Base-by-base conservation (phyloP, 2,797 vertebrate species). In the Numenius phaeopus region DNA sequence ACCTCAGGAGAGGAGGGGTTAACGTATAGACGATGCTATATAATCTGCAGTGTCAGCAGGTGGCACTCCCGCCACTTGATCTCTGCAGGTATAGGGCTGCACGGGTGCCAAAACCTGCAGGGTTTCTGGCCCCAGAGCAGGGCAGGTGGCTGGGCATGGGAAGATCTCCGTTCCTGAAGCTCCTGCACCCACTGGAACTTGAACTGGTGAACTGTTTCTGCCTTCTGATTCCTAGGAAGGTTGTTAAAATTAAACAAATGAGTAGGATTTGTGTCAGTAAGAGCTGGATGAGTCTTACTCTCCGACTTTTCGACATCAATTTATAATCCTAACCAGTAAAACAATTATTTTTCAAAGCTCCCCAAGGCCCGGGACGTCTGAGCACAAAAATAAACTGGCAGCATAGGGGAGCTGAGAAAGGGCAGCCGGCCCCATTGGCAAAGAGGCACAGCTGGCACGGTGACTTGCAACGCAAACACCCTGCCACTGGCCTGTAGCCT, bases 401-500 rank as follows among this genome's bases (percentile, higher is more conserved):
- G n/a, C 42, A 34, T 24, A 76, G n/a, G 58, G 34, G 40, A 77
- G 59, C 59, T 30, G n/a, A 26, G 59, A 61, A 77, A 59, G n/a
- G 59, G 34, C 49, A 49, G 20, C 12, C 0, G 2, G 59, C 23
- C 29, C 39, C 16, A 2, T 15, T 21, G 5, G 52, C 6, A 2
- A 39, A 34, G 59, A 5, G 2, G 23, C 30, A 21, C 52, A 49
- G 20, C 27, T 50, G 55, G 42, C 69, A 54, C 2, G 4, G 82
- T 27, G 30, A 49, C 50, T 27, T 15, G 24, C 37, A 34, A 11
- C 9, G 13, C 67, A 20, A 14, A 62, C 8, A 26, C 19, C 14
- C 32, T 79, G 37, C 50, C 14, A 1, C 70, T 13, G 47, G 34
- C 64, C 30, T 1, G 1, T 21, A 40, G 65, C 73, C 65, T 13